A percentile compares a stretch with the other conserved stretches of the same genome.
Evolutionary conservation across 2,113 vertebrate species (phyloP).

Genomic region (Clarias magur): DNA sequence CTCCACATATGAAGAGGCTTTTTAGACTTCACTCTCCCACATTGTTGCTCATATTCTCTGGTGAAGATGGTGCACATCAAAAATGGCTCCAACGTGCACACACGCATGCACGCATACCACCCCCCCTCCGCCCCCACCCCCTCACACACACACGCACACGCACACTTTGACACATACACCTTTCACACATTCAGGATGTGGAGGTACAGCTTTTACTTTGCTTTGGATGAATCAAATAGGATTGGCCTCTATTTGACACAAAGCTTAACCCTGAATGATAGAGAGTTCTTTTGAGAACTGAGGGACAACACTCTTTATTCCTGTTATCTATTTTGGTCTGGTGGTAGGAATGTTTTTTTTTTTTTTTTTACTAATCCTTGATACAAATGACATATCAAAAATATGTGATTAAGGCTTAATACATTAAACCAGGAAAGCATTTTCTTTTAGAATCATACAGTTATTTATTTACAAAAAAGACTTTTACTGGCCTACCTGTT

Average conservation of each 20-base stretch:
- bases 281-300: not conserved
- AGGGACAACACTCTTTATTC: not conserved
- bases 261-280: conserved; percentile 6
- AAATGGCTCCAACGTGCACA: not conserved
- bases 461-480: not conserved
- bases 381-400: not conserved
- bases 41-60: conserved; percentile 24
- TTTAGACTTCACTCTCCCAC: conserved; percentile 53
- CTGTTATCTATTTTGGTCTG: not conserved
- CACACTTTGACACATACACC: conserved; percentile 12
- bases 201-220: conserved; percentile 14
- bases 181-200: conserved; percentile 36
- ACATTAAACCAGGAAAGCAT: not conserved
- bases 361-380: not conserved
- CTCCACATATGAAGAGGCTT: conserved; percentile 62
- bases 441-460: not conserved
- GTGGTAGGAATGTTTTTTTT: not conserved
- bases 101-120: not conserved
- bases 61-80: not conserved
- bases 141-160: not conserved
- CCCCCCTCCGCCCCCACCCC: not conserved
- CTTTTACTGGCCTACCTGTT: not conserved
- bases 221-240: not conserved
- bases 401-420: not conserved
- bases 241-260: conserved; percentile 16